phyloP scores from a whole-genome alignment of 2,113 vertebrate species.

The Microtus richardsoni region DNA sequence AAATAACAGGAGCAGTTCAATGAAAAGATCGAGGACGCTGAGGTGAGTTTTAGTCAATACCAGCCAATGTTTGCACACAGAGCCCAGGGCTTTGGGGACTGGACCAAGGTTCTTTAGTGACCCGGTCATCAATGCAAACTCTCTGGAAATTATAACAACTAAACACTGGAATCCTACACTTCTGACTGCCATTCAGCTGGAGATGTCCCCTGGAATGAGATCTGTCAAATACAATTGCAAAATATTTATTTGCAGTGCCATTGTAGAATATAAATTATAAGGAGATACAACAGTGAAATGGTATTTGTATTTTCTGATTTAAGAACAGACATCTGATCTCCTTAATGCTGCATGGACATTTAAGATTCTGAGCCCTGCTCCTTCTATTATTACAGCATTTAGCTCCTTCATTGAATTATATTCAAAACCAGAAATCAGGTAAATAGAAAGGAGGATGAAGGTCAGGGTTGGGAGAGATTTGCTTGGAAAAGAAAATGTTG shows the following conservation, averaged over 20 bases:
- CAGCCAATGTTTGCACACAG: background rate
- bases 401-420: background rate
- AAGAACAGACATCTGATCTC: background rate
- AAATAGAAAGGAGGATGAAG: background rate
- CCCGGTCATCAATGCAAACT: background rate
- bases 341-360: background rate
- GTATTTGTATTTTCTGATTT: background rate
- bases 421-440: background rate
- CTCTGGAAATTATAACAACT: background rate
- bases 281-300: background rate
- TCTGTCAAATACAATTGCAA: background rate
- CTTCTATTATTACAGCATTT: background rate
- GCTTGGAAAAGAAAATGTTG: background rate
- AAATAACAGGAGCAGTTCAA: background rate
- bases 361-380: too few relatives aligned
- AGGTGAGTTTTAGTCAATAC: background rate
- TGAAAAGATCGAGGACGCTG: background rate
- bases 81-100: background rate
- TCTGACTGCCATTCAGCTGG: background rate
- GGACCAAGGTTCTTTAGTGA: background rate
- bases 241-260: background rate
- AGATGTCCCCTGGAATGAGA: background rate
- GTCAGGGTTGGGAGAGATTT: background rate
- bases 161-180: accelerated
- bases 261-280: background rate